Conservation (phyloP, 2,113 vertebrate species). For the Solenodon paradoxus region DNA sequence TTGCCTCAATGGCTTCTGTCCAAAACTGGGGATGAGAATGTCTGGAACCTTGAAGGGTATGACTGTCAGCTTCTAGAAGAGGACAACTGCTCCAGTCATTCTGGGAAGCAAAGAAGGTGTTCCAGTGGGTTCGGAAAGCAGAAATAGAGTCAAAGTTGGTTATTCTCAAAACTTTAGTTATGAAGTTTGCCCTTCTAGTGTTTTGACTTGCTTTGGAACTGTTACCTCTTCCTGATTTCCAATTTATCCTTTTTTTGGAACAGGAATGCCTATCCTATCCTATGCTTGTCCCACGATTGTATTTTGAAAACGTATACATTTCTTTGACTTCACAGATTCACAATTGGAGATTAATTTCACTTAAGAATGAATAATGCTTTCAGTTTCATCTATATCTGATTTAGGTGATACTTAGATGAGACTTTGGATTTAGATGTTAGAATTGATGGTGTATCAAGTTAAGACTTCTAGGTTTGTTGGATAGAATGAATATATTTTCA, state of each 20-base stretch:
- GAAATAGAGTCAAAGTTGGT: not conserved
- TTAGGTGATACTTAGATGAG: not conserved
- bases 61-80: not conserved
- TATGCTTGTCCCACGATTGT: not conserved
- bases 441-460: not conserved
- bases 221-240: not conserved
- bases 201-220: not conserved
- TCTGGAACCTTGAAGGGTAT: not conserved
- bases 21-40: not conserved
- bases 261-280: not conserved
- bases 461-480: not conserved
- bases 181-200: not conserved
- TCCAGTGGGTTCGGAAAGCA: not conserved
- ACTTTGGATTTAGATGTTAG: not conserved
- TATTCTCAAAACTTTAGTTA: not conserved
- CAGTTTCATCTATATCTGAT: not conserved
- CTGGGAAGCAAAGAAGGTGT: too few relatives aligned
- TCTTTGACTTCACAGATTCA: not conserved
- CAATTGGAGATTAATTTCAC: not conserved
- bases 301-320: not conserved
- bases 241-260: not conserved
- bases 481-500: not conserved
- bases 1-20: not conserved
- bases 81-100: not conserved
- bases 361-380: not conserved